Evolutionary conservation across 2,888 invertebrate species (phyloP).

Genomic region (Phalangium opilio): DNA sequence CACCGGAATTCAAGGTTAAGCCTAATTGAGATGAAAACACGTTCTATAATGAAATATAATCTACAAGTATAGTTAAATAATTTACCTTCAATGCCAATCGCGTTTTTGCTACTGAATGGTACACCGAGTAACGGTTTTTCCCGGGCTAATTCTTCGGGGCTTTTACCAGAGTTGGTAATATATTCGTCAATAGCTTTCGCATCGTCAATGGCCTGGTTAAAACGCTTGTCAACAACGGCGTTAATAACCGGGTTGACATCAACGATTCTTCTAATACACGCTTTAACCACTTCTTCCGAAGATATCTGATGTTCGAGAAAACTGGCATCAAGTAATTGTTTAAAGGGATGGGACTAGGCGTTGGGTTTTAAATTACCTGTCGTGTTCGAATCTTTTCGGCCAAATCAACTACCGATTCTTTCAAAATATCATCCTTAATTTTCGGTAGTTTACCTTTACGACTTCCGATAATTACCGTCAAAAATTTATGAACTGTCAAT

Average conservation of each 20-base stretch:
- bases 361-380: too few species aligned
- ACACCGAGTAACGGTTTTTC: slow-evolving; percentile 69
- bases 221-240: slow-evolving; percentile 67
- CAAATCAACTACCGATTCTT: too few species aligned
- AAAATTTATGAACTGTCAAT: too few species aligned
- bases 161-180: slow-evolving; percentile 43
- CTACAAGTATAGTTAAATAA: too few species aligned
- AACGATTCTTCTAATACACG: slow-evolving; percentile 60
- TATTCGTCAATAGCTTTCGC: slow-evolving; percentile 55
- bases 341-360: background rate
- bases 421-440: too few species aligned
- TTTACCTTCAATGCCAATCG: slow-evolving; percentile 58
- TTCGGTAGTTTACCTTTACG: too few species aligned
- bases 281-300: slow-evolving; percentile 46
- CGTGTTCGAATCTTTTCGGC: too few species aligned
- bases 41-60: too few species aligned
- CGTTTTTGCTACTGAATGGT: slow-evolving; percentile 80
- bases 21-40: too few species aligned
- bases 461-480: too few species aligned
- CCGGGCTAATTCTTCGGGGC: slow-evolving; percentile 45
- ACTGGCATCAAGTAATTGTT: too few species aligned
- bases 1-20: slow-evolving; percentile 63
- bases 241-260: slow-evolving; percentile 61
- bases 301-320: too few species aligned
- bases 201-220: slow-evolving; percentile 56